Evolutionary conservation across 2,113 vertebrate genomes (phyloP).

Genomic region (Hymenochirus boettgeri): DNA sequence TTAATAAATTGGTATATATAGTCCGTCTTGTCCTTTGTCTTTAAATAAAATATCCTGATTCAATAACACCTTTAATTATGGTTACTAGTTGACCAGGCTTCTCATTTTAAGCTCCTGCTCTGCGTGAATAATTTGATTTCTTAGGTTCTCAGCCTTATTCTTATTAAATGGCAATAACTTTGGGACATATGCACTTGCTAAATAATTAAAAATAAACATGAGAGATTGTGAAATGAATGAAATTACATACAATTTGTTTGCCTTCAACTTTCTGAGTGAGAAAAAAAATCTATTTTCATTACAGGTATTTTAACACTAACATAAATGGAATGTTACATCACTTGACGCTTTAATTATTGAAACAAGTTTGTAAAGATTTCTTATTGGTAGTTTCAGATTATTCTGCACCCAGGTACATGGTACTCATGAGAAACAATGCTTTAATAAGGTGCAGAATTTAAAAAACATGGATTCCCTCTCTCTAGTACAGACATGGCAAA

Average conservation of each 20-base stretch:
- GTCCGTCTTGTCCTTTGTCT: not conserved
- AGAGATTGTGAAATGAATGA: not conserved
- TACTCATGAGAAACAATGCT: too few relatives aligned
- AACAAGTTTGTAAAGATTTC: too few relatives aligned
- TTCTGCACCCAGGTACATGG: too few relatives aligned
- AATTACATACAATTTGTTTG: not conserved
- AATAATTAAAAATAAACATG: not conserved
- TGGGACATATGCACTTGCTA: not conserved
- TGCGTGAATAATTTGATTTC: not conserved
- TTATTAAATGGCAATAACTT: not conserved
- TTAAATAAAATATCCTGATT: not conserved
- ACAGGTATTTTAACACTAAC: too few relatives aligned
- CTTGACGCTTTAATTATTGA: too few relatives aligned
- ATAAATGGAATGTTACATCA: too few relatives aligned
- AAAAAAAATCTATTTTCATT: too few relatives aligned
- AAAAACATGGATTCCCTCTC: too few relatives aligned
- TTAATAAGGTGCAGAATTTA: too few relatives aligned
- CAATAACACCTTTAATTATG: not conserved
- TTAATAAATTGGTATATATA: not conserved
- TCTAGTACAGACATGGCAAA: too few relatives aligned
- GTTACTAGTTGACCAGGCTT: not conserved
- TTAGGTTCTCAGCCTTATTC: not conserved
- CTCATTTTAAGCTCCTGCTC: not conserved
- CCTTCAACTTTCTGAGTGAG: too few relatives aligned
- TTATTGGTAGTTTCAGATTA: too few relatives aligned